A percentile compares a stretch with the other conserved stretches of the same genome.
phyloP scores from a whole-genome alignment of 2,113 vertebrate genomes.

The Saccopteryx bilineata region DNA sequence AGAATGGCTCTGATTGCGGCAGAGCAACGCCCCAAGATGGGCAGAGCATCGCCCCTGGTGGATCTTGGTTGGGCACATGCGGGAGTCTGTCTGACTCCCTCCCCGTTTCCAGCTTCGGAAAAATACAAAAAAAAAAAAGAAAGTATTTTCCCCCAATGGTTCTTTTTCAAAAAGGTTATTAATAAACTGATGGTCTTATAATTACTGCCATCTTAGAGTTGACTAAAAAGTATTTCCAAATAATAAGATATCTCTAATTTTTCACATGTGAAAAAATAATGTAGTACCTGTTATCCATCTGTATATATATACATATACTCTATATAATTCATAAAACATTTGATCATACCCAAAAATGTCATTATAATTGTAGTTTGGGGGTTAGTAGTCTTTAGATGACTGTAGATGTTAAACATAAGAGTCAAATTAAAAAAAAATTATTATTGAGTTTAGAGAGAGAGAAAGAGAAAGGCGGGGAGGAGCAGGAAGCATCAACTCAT shows the following conservation, averaged over 20 bases:
- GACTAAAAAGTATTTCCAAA: constrained; percentile 28
- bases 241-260: constrained; percentile 23
- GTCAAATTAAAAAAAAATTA: not conserved
- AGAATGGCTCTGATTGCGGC: no score
- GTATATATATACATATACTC: not conserved
- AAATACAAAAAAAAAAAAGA: not conserved
- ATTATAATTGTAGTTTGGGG: constrained; percentile 3
- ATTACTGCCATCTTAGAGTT: not conserved
- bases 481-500: no score
- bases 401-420: not conserved
- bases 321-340: not conserved
- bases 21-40: no score
- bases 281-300: not conserved
- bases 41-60: no score
- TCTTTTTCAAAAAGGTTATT: not conserved
- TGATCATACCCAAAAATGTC: not conserved
- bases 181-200: not conserved
- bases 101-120: no score
- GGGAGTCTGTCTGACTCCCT: no score
- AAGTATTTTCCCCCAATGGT: not conserved
- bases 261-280: constrained; percentile 61
- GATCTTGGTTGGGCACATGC: no score
- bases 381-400: not conserved
- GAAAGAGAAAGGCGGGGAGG: no score
- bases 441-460: no score